Base-by-base conservation (phyloP, 2,888 invertebrate genomes). In the Cephus pygmeus region DNA sequence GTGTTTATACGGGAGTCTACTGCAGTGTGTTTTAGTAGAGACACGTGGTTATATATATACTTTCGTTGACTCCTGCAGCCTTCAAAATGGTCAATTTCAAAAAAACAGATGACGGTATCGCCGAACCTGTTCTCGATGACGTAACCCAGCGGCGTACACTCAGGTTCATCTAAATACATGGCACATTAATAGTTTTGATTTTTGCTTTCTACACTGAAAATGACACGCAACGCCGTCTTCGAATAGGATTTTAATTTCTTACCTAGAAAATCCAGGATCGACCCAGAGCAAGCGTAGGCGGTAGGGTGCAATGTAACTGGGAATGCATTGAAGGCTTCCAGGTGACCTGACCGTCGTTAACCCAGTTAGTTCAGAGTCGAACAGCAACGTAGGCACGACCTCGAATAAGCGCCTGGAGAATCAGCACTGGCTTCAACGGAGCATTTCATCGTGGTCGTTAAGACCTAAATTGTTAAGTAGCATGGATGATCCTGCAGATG, bases 271-370 rank as follows among this genome's bases (percentile, higher is more conserved):
- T 40, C 23, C 40, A 40, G 40, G 40, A 40, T 40, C 40, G 4
- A 40, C 40, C 40, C 15, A 23, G 15, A 23, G 23, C 40, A 23
- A 56, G 9, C 23, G 40, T 23, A 56, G 40, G 23, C 15, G 23
- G 9, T 23, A 56, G 23, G 15, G 6, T 56, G 40, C 40, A 23
- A 56, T 56, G 40, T 23, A 56, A 56, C 40, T 56, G 23, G 23
- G 23, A 56, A 56, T 56, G 40, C 85, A 81, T 85, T 77, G 79
- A 84, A 85, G 85, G 86, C 83, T 87, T 86, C 85, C 82, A 76
- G 40, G 40, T 81, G 85, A 87, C 84, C 84, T 79, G 23, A 23
- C 40, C 40, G 85, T 83, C 83, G 83, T 86, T 87, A 86, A 87
- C 87, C 87, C 83, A 87, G 86, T 87, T 88, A 87, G 81, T 69